Evolutionary conservation across 2,888 invertebrate genomes (phyloP).

Genomic region (Drosophila leonis): DNA sequence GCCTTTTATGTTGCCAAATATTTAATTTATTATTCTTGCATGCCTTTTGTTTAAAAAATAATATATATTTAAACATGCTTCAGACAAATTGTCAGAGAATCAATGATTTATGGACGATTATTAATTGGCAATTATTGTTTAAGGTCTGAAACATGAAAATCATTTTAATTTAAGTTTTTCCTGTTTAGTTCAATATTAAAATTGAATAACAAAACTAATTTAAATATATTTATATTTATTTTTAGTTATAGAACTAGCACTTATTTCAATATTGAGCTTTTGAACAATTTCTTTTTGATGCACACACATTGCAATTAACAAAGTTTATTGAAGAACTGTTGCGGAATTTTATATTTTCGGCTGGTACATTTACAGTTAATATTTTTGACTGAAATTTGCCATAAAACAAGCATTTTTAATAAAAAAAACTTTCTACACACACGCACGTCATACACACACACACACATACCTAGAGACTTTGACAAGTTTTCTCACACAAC

Average conservation of each 20-base stretch:
- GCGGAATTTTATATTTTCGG: constrained; percentile 7
- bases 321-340: background rate
- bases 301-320: background rate
- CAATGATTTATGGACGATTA: constrained; percentile 40
- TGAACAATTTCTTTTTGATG: background rate
- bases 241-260: background rate
- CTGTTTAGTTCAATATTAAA: background rate
- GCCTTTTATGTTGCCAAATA: constrained; percentile 37
- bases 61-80: background rate
- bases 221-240: background rate
- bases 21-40: constrained; percentile 24
- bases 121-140: constrained; percentile 35
- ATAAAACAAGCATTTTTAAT: constrained; percentile 72
- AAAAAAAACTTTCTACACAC: constrained; percentile 60
- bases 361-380: constrained; percentile 9
- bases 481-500: constrained; percentile 54
- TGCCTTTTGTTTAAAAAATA: constrained; percentile 3
- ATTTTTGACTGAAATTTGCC: constrained; percentile 55
- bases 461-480: constrained; percentile 31
- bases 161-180: background rate
- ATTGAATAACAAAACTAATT: background rate
- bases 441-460: constrained; percentile 13
- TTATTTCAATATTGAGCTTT: background rate
- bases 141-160: constrained; percentile 8
- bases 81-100: constrained; percentile 41